phyloP scores from a whole-genome alignment of 1,140 invertebrate genomes.

The Drosophila kikkawai region DNA sequence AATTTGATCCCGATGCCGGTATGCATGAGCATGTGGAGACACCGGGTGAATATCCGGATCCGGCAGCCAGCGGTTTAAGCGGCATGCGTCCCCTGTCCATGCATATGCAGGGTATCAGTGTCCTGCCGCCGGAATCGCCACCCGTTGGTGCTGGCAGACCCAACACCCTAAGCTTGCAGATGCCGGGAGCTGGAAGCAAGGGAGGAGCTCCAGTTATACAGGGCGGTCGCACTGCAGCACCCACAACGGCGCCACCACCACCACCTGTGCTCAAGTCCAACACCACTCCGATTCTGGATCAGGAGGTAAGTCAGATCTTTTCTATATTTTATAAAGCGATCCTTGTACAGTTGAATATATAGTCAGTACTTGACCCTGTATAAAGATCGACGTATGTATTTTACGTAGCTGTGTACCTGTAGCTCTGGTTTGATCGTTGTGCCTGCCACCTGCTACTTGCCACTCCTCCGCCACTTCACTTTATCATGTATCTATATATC shows the following conservation, averaged over 20 bases:
- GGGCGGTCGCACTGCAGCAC: conserved; percentile 65
- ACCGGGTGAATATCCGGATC: conserved; percentile 91
- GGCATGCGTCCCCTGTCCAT: conserved; percentile 89
- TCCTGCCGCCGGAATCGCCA: conserved; percentile 87
- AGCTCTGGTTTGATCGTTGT: conserved; percentile 70
- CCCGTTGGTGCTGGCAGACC: conserved; percentile 46
- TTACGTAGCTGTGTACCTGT: conserved; percentile 57
- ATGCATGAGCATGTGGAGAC: conserved; percentile 88
- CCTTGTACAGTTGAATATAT: conserved; percentile 32
- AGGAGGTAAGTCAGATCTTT: conserved; percentile 86
- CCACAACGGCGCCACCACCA: conserved; percentile 86
- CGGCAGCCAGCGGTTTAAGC: conserved; percentile 89
- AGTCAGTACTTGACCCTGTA: conserved; percentile 38
- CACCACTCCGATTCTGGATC: conserved; percentile 87
- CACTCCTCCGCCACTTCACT: conserved; percentile 31
- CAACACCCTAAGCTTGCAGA: conserved; percentile 59
- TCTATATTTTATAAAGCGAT: conserved; percentile 4
- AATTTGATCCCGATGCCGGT: conserved; percentile 85
- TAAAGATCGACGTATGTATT: conserved; percentile 46
- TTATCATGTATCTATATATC: conserved; percentile 47
- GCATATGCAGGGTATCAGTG: conserved; percentile 86
- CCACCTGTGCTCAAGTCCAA: conserved; percentile 86
- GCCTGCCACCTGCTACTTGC: conserved; percentile 57
- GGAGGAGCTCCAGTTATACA: conserved; percentile 24
- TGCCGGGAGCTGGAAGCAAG: conserved; percentile 45